A percentile compares a stretch with the other conserved stretches of the same genome.
phyloP scores from a whole-genome alignment of 2,797 vertebrate genomes.

The Cheirogaleus major region DNA sequence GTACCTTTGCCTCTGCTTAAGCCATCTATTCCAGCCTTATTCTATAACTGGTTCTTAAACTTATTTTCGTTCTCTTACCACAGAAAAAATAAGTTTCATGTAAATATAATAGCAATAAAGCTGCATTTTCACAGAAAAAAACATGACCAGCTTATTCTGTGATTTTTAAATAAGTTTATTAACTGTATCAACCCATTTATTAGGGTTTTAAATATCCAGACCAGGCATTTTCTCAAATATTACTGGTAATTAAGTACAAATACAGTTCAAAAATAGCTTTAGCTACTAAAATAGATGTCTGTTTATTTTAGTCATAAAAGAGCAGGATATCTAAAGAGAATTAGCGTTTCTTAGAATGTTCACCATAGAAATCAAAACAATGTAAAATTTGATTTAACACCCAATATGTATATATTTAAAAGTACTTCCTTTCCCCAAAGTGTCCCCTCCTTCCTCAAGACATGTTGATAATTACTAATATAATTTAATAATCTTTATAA shows the following conservation, averaged over 20 bases:
- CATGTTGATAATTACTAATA: not conserved
- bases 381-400: not conserved
- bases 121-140: slow-evolving; percentile 15
- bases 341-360: not conserved
- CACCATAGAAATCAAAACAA: slow-evolving; percentile 34
- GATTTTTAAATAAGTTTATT: slow-evolving; percentile 60
- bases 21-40: too few relatives aligned
- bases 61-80: not conserved
- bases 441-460: not conserved
- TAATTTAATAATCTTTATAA: not conserved
- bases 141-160: not conserved
- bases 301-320: slow-evolving; percentile 19
- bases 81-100: not conserved
- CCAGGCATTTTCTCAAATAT: slow-evolving; percentile 55
- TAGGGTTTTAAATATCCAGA: slow-evolving; percentile 18
- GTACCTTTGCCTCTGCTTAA: not conserved
- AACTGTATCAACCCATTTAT: slow-evolving; percentile 17
- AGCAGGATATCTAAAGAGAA: slow-evolving; percentile 12
- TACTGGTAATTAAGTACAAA: slow-evolving; percentile 13
- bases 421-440: not conserved
- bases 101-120: not conserved
- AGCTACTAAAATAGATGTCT: not conserved
- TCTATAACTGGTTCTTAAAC: not conserved
- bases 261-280: slow-evolving; percentile 30
- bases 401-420: not conserved